A percentile compares a stretch with the other conserved stretches of the same genome.
Evolutionary conservation across 2,113 vertebrate species (phyloP).

Genomic region (Actenoides lindsayi): DNA sequence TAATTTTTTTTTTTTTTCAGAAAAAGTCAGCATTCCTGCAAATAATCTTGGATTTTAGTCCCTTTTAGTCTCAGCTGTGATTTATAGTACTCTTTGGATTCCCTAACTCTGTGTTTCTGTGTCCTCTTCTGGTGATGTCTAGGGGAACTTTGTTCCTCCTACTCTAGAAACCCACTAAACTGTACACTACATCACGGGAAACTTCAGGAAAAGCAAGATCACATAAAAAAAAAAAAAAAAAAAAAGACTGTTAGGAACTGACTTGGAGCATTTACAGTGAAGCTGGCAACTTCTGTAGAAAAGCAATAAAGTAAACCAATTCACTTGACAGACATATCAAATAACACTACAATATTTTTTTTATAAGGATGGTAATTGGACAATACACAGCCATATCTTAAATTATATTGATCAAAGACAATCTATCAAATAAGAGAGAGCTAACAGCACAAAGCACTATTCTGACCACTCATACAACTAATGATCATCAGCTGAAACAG

Average conservation of each 20-base stretch:
- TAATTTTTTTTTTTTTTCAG: not conserved
- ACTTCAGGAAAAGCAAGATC: not conserved
- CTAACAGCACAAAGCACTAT: not conserved
- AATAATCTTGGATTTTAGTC: not conserved
- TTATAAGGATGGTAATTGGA: not conserved
- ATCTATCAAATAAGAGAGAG: not conserved
- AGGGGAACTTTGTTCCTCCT: not conserved
- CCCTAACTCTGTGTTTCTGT: not conserved
- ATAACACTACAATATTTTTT: not conserved
- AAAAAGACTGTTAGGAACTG: not conserved
- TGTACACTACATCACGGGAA: not conserved
- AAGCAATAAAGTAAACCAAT: conserved; percentile 1
- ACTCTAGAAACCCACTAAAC: not conserved
- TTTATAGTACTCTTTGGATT: not conserved
- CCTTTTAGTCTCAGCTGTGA: not conserved
- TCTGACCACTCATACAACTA: not conserved
- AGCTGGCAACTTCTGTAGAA: not conserved
- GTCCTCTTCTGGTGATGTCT: not conserved
- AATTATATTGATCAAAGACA: not conserved
- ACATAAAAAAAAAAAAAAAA: not conserved
- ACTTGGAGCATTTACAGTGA: not conserved
- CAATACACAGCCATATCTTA: not conserved
- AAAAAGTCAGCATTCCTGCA: not conserved
- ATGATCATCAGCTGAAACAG: not conserved
- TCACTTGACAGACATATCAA: not conserved